Percentiles rank a stretch among this genome's conserved stretches.
phyloP scores from a whole-genome alignment of 37 sponge, comb jelly and placozoan species.

The Crambe crambe region DNA sequence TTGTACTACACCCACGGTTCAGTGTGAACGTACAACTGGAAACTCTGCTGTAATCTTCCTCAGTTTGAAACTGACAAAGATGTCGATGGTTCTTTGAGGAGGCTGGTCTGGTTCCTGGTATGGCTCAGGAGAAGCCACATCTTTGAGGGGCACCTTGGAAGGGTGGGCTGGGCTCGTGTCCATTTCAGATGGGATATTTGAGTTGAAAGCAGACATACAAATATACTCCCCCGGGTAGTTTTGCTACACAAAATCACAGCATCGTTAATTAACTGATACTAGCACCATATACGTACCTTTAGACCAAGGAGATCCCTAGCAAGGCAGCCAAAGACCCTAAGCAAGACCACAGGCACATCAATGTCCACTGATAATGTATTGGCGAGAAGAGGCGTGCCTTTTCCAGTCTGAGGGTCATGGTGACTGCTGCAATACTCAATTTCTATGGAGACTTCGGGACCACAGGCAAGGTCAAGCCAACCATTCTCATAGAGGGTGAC shows the following conservation, averaged over 20 bases:
- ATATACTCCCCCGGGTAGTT: conserved; percentile 77
- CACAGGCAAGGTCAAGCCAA: conserved; percentile 80
- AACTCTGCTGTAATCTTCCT: conserved; percentile 72
- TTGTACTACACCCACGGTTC: not conserved
- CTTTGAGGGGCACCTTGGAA: not conserved
- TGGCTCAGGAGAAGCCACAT: conserved; percentile 2
- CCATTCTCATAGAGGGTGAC: conserved; percentile 61
- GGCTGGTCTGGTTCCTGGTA: conserved; percentile 27
- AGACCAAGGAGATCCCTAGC: conserved; percentile 58
- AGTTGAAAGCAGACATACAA: conserved; percentile 43
- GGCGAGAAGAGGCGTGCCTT: conserved; percentile 8
- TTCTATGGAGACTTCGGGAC: conserved; percentile 42
- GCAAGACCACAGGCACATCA: conserved; percentile 37
- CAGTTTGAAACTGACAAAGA: conserved; percentile 53
- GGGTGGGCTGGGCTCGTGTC: not conserved
- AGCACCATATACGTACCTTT: conserved; percentile 28
- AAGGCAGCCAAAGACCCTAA: conserved; percentile 68
- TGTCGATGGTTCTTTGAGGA: conserved; percentile 40
- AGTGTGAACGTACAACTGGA: conserved; percentile 50
- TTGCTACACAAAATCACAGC: conserved; percentile 31
- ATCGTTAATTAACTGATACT: not conserved
- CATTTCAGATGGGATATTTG: conserved; percentile 12
- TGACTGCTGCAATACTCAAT: conserved; percentile 36
- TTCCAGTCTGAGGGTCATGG: conserved; percentile 26
- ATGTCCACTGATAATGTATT: conserved; percentile 40